phyloP scores from a whole-genome alignment of 2,113 vertebrate species.

The Otis tarda region DNA sequence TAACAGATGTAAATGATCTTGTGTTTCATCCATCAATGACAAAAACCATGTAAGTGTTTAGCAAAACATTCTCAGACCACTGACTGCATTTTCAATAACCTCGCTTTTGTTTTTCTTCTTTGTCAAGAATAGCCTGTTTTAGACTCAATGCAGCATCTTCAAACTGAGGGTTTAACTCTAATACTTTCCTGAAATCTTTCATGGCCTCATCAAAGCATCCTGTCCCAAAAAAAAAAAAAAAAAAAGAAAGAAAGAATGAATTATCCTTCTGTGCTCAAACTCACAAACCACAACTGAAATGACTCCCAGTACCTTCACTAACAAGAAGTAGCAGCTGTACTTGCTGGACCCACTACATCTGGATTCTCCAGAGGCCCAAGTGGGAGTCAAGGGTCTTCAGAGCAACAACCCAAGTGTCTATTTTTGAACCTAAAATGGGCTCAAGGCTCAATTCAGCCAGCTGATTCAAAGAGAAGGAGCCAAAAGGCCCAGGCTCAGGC shows the following conservation, averaged over 20 bases:
- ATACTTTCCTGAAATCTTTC: constrained; percentile 86
- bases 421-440: not conserved
- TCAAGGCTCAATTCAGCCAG: not conserved
- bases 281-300: not conserved
- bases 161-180: constrained; percentile 88
- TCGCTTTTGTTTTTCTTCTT: constrained; percentile 82
- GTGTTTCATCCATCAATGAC: not conserved
- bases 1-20: not conserved
- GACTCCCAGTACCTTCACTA: not conserved
- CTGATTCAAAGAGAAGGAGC: not conserved
- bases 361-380: not conserved
- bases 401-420: not conserved
- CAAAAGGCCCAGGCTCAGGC: not conserved
- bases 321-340: not conserved
- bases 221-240: constrained; percentile 44
- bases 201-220: constrained; percentile 91
- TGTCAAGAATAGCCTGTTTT: constrained; percentile 85
- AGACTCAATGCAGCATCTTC: constrained; percentile 90
- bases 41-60: not conserved
- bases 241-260: not conserved
- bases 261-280: not conserved
- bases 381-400: not conserved
- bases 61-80: not conserved
- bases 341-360: not conserved
- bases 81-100: constrained; percentile 67